A percentile compares a stretch with the other conserved stretches of the same genome.
Conservation (phyloP, 2,888 invertebrate genomes). For the Drosophila borealis region DNA sequence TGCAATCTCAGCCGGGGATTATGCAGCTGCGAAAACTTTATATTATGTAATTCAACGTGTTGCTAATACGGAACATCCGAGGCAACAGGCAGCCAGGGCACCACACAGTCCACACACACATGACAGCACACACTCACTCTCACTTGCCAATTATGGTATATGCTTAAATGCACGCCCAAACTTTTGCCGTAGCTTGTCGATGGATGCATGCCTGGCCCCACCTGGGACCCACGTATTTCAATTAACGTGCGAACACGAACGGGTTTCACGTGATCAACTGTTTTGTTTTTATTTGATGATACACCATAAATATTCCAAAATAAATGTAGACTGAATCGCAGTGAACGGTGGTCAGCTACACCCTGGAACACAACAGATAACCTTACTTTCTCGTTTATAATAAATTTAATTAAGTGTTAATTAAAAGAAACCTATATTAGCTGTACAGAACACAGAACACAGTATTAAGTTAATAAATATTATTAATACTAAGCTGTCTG, state of each 20-base stretch:
- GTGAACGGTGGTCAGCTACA: background rate
- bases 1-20: slow-evolving; percentile 63
- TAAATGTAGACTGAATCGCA: background rate
- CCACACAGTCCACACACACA: slow-evolving; percentile 18
- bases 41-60: slow-evolving; percentile 79
- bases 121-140: slow-evolving; percentile 12
- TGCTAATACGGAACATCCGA: slow-evolving; percentile 37
- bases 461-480: too few species aligned
- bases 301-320: slow-evolving; percentile 64
- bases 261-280: slow-evolving; percentile 36
- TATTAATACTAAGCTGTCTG: too few species aligned
- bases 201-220: slow-evolving; percentile 52
- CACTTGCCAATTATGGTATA: slow-evolving; percentile 9
- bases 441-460: too few species aligned
- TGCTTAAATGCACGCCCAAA: slow-evolving; percentile 43
- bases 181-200: slow-evolving; percentile 38
- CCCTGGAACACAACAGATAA: background rate
- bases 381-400: too few species aligned
- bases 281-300: slow-evolving; percentile 64
- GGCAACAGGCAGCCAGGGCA: slow-evolving; percentile 54
- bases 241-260: slow-evolving; percentile 70
- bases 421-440: too few species aligned
- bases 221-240: slow-evolving; percentile 77
- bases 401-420: too few species aligned
- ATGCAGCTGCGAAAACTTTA: slow-evolving; percentile 72